Evolutionary conservation across 2,888 invertebrate species (phyloP).

Genomic region (Sminthurides aquaticus): DNA sequence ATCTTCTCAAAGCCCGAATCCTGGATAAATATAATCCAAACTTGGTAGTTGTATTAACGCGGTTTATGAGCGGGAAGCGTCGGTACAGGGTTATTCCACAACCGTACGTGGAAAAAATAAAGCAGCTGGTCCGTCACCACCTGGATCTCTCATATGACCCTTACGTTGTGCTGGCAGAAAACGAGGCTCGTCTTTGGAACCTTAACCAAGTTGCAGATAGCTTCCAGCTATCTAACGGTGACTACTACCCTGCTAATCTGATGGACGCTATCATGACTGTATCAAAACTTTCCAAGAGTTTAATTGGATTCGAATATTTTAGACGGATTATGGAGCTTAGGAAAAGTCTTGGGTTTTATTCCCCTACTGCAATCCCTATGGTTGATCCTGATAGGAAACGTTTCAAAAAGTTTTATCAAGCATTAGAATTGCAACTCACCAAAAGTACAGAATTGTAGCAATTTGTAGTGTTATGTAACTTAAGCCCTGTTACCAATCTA

Average conservation of each 20-base stretch:
- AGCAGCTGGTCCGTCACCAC: conserved; percentile 18
- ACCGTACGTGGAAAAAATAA: conserved; percentile 14
- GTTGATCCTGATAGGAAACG: conserved; percentile 14
- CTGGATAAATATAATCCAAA: conserved; percentile 28
- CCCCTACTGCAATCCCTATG: neutral
- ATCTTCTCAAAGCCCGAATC: conserved; percentile 26
- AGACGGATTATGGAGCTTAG: conserved; percentile 13
- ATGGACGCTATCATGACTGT: conserved; percentile 21
- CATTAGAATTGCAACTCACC: neutral
- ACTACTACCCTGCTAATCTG: conserved; percentile 30
- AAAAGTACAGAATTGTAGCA: neutral
- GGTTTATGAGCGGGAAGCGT: conserved; percentile 27
- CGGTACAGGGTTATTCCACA: conserved; percentile 11
- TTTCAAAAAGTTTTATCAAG: conserved; percentile 12
- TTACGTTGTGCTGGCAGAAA: conserved; percentile 27
- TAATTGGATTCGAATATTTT: conserved; percentile 23
- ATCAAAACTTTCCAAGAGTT: conserved; percentile 9
- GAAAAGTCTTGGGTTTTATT: conserved; percentile 1
- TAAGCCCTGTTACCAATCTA: too few relatives aligned
- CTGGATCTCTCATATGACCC: conserved; percentile 26
- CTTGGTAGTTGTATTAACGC: conserved; percentile 29
- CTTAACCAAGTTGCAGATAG: conserved; percentile 1
- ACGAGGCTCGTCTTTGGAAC: conserved; percentile 21
- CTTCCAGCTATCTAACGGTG: conserved; percentile 22
- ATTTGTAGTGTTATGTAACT: neutral